Conservation (phyloP, 1,140 invertebrate genomes). For the Tigriopus japonicus region DNA sequence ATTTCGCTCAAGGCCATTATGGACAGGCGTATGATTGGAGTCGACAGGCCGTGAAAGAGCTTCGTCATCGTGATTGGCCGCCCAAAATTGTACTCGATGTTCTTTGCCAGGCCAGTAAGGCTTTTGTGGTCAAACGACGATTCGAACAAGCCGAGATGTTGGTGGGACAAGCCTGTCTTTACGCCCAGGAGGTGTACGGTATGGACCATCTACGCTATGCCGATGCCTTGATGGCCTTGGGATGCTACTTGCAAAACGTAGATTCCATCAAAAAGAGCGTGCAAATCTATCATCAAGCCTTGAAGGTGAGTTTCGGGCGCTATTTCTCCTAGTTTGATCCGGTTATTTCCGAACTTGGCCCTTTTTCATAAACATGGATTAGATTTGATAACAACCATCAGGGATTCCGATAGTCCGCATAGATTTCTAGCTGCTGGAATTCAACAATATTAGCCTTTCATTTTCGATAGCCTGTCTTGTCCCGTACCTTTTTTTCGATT, state of each 20-base stretch:
- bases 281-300: slow-evolving; percentile 48
- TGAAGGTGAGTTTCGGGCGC: slow-evolving; percentile 1
- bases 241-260: slow-evolving; percentile 72
- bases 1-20: too few species aligned
- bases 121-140: slow-evolving; percentile 64
- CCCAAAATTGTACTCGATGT: slow-evolving; percentile 49
- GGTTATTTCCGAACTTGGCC: too few species aligned
- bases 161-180: slow-evolving; percentile 54
- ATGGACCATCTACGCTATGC: slow-evolving; percentile 53
- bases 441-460: too few species aligned
- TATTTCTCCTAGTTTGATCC: too few species aligned
- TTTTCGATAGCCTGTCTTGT: too few species aligned
- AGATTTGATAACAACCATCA: slow-evolving; percentile 9
- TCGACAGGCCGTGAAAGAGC: too few species aligned
- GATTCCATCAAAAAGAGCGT: slow-evolving; percentile 63
- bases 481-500: too few species aligned
- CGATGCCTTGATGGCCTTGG: slow-evolving; percentile 63
- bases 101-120: slow-evolving; percentile 56
- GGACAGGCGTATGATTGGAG: too few species aligned
- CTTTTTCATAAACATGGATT: slow-evolving; percentile 4
- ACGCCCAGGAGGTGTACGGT: slow-evolving; percentile 48
- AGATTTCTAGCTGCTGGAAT: too few species aligned
- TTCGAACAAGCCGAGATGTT: slow-evolving; percentile 56
- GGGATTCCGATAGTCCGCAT: too few species aligned
- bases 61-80: too few species aligned